These are phyloP conservation scores for Leptinotarsa lineolata DNA, from an alignment of 1,140 invertebrate species.

Conservation along the genomic window DNA sequence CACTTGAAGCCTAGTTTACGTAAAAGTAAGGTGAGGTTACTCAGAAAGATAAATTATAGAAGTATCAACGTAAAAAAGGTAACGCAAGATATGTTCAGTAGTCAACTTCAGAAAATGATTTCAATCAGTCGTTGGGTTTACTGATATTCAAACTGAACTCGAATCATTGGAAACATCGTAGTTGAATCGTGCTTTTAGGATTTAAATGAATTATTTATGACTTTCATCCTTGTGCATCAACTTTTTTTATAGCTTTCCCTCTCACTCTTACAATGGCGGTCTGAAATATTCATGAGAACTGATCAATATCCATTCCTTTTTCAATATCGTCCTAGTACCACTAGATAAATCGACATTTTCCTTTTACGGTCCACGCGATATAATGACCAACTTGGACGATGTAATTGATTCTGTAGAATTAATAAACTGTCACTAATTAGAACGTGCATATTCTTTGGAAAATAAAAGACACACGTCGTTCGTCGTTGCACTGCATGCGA, in stretches of 20 bases:
- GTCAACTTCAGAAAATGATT: neutral
- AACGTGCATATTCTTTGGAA: conserved; percentile 2
- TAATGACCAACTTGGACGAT: conserved; percentile 1
- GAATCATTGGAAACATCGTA: too few relatives aligned
- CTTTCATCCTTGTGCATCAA: too few relatives aligned
- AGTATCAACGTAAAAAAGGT: neutral
- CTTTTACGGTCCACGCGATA: conserved; percentile 21
- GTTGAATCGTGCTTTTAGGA: too few relatives aligned
- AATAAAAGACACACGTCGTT: conserved; percentile 6
- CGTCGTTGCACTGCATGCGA: neutral
- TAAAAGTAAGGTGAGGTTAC: too few relatives aligned
- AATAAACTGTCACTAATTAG: conserved; percentile 27
- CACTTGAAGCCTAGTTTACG: too few relatives aligned
- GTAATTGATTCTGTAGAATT: conserved; percentile 18
- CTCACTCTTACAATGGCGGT: too few relatives aligned
- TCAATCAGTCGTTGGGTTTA: too few relatives aligned
- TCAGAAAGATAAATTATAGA: too few relatives aligned
- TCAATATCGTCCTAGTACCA: conserved; percentile 16
- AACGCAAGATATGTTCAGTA: neutral
- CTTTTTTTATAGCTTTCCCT: too few relatives aligned
- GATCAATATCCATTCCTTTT: neutral
- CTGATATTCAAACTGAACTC: too few relatives aligned
- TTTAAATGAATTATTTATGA: too few relatives aligned
- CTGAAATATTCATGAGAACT: too few relatives aligned
- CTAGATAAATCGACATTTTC: conserved; percentile 22